A percentile compares a stretch with the other conserved stretches of the same genome.
phyloP scores from a whole-genome alignment of 2,113 vertebrate species.

The Vulpes vulpes region DNA sequence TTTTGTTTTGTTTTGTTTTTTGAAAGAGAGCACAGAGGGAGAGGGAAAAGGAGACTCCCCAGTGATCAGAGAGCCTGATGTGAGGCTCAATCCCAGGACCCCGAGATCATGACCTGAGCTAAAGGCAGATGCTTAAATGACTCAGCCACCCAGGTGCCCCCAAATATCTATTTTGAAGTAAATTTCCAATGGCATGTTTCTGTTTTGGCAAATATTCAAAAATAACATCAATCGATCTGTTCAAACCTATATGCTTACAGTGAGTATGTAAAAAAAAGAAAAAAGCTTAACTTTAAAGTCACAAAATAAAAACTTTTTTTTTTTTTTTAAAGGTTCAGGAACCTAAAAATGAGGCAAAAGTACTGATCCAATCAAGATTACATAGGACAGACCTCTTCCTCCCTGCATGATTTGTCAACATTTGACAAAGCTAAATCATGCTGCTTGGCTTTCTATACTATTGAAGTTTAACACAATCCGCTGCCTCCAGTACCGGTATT shows the following conservation, averaged over 20 bases:
- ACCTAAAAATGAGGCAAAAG: constrained; percentile 52
- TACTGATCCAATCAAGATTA: constrained; percentile 26
- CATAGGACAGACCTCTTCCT: background rate
- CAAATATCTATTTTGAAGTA: constrained; percentile 50
- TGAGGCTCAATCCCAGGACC: background rate
- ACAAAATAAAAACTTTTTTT: background rate
- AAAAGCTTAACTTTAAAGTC: constrained; percentile 31
- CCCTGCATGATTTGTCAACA: constrained; percentile 36
- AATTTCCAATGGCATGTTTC: constrained; percentile 31
- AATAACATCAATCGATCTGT: constrained; percentile 6
- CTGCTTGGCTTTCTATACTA: constrained; percentile 12
- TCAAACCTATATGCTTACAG: background rate
- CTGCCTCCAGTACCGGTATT: background rate
- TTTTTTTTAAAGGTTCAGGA: background rate
- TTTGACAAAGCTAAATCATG: constrained; percentile 53
- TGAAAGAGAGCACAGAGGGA: background rate
- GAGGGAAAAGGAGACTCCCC: background rate
- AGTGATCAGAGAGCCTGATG: background rate
- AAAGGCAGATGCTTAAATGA: background rate
- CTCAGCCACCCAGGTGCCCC: background rate
- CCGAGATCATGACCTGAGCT: background rate
- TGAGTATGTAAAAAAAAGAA: background rate
- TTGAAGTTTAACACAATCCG: background rate
- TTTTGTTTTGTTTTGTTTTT: background rate
- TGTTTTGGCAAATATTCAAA: constrained; percentile 44